A percentile compares a stretch with the other conserved stretches of the same genome.
Conservation (phyloP, 2,113 vertebrate species). For the Notarius quadriscutis region DNA sequence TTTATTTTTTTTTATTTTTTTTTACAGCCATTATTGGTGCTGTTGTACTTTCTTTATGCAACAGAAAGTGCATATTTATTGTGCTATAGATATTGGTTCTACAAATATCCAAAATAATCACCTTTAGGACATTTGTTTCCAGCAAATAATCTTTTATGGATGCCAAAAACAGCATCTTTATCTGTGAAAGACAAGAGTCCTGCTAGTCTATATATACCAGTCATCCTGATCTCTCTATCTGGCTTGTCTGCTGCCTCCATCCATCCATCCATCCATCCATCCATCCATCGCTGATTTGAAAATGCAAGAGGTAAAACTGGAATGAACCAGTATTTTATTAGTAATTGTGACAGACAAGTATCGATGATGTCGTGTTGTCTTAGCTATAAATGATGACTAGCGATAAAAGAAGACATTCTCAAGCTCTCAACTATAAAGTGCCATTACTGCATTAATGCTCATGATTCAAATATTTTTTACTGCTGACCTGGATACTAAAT, state of each 20-base stretch:
- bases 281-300: not conserved
- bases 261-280: not conserved
- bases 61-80: too few species aligned
- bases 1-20: too few species aligned
- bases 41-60: not conserved
- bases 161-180: too few species aligned
- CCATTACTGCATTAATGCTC: slow-evolving; percentile 26
- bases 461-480: slow-evolving; percentile 36
- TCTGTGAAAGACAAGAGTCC: too few species aligned
- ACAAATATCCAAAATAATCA: too few species aligned
- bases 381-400: slow-evolving; percentile 36
- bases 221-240: not conserved
- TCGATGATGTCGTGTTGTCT: slow-evolving; percentile 28
- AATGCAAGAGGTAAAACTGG: not conserved
- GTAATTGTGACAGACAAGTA: not conserved
- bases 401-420: slow-evolving; percentile 17
- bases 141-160: too few species aligned
- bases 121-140: too few species aligned
- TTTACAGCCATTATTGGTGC: not conserved
- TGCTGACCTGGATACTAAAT: slow-evolving; percentile 4
- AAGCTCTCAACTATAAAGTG: slow-evolving; percentile 5
- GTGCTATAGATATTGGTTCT: too few species aligned
- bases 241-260: too few species aligned
- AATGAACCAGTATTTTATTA: not conserved
- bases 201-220: too few species aligned